phyloP scores from a whole-genome alignment of 2,797 vertebrate genomes.

The Mycteria americana region DNA sequence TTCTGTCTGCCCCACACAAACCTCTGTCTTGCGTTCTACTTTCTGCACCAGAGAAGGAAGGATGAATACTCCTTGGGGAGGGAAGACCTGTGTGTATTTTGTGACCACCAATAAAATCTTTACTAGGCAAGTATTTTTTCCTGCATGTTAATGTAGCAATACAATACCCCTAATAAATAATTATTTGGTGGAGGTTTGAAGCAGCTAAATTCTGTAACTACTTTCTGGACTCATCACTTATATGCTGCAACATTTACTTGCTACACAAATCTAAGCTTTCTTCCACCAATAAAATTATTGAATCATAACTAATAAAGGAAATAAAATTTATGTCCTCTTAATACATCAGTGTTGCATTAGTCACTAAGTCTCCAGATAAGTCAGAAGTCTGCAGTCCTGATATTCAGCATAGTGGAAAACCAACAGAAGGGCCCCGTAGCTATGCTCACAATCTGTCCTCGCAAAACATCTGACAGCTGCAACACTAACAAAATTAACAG shows the following conservation, averaged over 20 bases:
- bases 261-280: background rate
- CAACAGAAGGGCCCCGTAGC: constrained; percentile 92
- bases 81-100: background rate
- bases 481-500: constrained; percentile 95
- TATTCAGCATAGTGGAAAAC: constrained; percentile 89
- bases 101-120: background rate
- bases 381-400: constrained; percentile 83
- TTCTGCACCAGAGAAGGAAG: background rate
- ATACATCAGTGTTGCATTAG: constrained; percentile 51
- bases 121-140: background rate
- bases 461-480: constrained; percentile 89
- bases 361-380: constrained; percentile 77
- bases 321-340: constrained; percentile 54
- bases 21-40: background rate
- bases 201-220: background rate
- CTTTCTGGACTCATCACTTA: background rate
- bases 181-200: background rate
- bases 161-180: background rate
- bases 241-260: background rate
- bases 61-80: background rate
- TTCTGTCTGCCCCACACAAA: background rate
- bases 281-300: constrained; percentile 15
- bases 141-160: background rate
- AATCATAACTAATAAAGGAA: constrained; percentile 33
- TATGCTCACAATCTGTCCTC: constrained; percentile 89